These are phyloP conservation scores for Panthera leo DNA, from an alignment of 2,113 vertebrate genomes.

Conservation along the genomic window DNA sequence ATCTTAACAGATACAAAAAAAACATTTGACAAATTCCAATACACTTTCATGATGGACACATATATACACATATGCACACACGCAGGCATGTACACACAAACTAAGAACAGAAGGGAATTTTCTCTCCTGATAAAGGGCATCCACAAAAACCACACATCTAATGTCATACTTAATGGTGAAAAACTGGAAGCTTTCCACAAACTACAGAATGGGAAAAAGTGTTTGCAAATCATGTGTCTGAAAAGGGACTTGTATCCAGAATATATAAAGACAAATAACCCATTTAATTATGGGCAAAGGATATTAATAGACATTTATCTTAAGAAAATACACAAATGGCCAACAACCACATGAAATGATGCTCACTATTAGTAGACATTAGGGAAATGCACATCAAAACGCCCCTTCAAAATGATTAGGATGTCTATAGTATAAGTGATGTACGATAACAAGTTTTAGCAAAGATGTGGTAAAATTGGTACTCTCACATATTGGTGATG, in stretches of 20 bases:
- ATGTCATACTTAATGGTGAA: neutral
- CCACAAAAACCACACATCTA: neutral
- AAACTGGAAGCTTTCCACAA: neutral
- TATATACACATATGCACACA: neutral
- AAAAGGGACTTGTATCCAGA: neutral
- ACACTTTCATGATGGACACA: neutral
- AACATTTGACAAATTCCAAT: neutral
- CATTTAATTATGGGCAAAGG: neutral
- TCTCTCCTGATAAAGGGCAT: neutral
- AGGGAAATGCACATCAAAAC: neutral
- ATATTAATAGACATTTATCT: neutral
- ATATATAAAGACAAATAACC: slow-evolving; percentile 4
- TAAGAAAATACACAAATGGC: neutral
- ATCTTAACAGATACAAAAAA: neutral
- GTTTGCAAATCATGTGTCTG: neutral
- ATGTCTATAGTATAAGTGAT: neutral
- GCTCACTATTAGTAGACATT: neutral
- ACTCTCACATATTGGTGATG: neutral
- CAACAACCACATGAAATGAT: neutral
- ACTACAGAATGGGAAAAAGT: neutral
- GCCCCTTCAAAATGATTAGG: neutral
- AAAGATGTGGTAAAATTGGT: neutral
- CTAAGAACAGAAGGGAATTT: neutral
- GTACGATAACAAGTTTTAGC: neutral
- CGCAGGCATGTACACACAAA: neutral